Conservation (phyloP, 2,113 vertebrate genomes). For the Mormyrus lacerda region DNA sequence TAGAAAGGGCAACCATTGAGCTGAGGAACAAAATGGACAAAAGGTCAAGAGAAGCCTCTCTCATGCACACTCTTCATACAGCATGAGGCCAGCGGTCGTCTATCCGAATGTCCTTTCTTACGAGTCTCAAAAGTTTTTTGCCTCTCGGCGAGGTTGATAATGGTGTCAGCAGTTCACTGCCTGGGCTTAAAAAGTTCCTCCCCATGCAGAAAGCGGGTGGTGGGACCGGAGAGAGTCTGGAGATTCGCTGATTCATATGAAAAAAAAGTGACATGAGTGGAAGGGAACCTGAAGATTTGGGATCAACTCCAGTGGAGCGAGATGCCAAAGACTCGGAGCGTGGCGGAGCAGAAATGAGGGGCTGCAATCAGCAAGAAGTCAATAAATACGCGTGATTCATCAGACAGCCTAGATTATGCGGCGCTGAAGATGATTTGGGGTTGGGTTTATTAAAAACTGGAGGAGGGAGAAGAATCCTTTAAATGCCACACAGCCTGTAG, state of each 20-base stretch:
- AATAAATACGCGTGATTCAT: conserved; percentile 18
- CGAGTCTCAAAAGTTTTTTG: neutral
- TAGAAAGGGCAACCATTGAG: neutral
- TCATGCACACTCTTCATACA: neutral
- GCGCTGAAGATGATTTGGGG: conserved; percentile 30
- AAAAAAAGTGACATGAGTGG: neutral
- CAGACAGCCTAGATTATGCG: conserved; percentile 29
- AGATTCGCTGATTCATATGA: neutral
- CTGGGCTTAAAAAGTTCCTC: neutral
- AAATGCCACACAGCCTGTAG: conserved; percentile 34
- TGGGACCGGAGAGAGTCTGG: neutral
- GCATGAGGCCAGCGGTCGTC: neutral
- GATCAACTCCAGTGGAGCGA: neutral
- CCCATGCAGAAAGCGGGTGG: neutral
- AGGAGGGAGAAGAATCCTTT: conserved; percentile 26
- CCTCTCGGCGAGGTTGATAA: neutral
- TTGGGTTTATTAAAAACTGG: conserved; percentile 35
- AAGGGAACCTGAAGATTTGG: neutral
- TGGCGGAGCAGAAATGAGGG: neutral
- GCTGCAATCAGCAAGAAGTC: neutral
- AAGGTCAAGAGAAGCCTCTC: neutral
- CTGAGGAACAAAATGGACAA: neutral
- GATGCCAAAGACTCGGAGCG: neutral
- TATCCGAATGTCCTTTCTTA: neutral
- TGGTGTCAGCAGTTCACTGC: conserved; percentile 3